Conservation (phyloP, 2,888 invertebrate species). For the Ethmia dodecea region DNA sequence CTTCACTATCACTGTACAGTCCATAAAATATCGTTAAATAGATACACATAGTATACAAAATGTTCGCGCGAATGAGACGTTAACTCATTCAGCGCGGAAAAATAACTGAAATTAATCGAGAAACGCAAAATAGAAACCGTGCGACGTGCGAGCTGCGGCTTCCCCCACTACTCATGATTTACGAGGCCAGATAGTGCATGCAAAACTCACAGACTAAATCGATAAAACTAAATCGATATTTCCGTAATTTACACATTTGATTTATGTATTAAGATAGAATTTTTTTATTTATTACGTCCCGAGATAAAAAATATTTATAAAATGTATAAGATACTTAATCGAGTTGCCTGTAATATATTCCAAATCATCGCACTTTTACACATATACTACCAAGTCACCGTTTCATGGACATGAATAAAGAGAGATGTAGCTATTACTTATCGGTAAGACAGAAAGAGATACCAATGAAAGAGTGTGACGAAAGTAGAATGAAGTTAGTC, state of each 20-base stretch:
- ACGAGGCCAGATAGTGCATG: conserved; percentile 69
- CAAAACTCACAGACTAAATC: conserved; percentile 47
- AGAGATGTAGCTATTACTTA: conserved; percentile 53
- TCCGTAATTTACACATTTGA: no score
- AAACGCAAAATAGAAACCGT: conserved; percentile 77
- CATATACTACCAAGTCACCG: conserved; percentile 50
- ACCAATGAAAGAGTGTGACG: conserved; percentile 32
- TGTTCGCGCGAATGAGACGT: conserved; percentile 51
- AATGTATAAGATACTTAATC: no score
- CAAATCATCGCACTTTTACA: conserved; percentile 28
- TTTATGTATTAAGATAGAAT: no score
- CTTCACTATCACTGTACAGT: conserved; percentile 40
- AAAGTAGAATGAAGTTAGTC: conserved; percentile 27
- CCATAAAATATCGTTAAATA: conserved; percentile 41
- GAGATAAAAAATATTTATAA: no score
- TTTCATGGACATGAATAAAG: conserved; percentile 67
- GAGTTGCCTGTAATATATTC: no score
- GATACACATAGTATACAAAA: conserved; percentile 58
- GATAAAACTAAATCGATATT: conserved; percentile 27
- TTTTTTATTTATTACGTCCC: no score
- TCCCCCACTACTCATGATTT: conserved; percentile 61
- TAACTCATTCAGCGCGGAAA: conserved; percentile 55
- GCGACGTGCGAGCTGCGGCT: conserved; percentile 61
- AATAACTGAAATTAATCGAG: conserved; percentile 63
- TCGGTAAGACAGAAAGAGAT: conserved; percentile 45